Evolutionary conservation across 2,113 vertebrate species (phyloP).

Genomic region (Lampris incognitus): DNA sequence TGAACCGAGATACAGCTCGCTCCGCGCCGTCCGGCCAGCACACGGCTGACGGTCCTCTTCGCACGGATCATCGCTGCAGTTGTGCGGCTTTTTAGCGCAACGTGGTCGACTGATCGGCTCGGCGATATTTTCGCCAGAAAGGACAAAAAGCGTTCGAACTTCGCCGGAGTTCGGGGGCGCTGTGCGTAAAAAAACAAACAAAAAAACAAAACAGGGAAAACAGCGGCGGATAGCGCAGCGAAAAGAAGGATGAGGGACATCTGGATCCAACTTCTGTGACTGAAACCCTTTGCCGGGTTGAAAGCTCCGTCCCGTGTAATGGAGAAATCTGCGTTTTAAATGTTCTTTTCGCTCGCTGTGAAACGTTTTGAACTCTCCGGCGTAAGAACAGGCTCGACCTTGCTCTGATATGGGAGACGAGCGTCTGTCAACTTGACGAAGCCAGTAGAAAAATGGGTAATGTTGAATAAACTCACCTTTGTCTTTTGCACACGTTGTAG

Average conservation of each 20-base stretch:
- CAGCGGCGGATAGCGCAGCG: constrained; percentile 15
- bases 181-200: constrained; percentile 3
- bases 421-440: constrained; percentile 49
- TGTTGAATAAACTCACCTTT: background rate
- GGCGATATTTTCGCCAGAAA: background rate
- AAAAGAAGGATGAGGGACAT: constrained; percentile 58
- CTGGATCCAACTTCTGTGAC: constrained; percentile 59
- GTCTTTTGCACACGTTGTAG: background rate
- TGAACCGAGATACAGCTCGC: constrained; percentile 63
- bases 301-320: background rate
- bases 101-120: background rate
- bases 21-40: constrained; percentile 5
- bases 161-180: background rate
- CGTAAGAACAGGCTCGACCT: background rate
- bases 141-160: background rate
- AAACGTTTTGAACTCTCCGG: background rate
- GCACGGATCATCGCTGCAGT: background rate
- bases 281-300: constrained; percentile 8
- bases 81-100: background rate
- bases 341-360: background rate
- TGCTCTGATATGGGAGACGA: constrained; percentile 56
- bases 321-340: constrained; percentile 7
- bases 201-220: too few relatives aligned
- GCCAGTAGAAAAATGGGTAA: constrained; percentile 58
- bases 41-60: background rate